phyloP scores from a whole-genome alignment of 2,888 invertebrate species.

The Coelinius sp. region DNA sequence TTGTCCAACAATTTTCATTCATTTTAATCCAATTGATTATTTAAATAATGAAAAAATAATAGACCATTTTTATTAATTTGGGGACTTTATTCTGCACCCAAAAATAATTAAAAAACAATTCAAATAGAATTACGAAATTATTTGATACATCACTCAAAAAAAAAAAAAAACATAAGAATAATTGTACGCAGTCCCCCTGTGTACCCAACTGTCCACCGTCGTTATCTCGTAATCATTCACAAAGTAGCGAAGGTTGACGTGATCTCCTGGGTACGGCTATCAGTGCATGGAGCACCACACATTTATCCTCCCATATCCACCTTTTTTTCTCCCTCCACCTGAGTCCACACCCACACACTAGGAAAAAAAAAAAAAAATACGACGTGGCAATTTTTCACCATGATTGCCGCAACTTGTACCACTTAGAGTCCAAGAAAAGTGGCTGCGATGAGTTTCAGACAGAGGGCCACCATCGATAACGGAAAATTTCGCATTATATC shows the following conservation, averaged over 20 bases:
- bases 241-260: slow-evolving; percentile 34
- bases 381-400: not conserved
- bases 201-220: slow-evolving; percentile 40
- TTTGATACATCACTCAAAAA: not conserved
- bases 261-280: slow-evolving; percentile 9
- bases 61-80: too few relatives aligned
- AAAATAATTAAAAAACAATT: too few relatives aligned
- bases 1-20: too few relatives aligned
- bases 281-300: slow-evolving; percentile 7
- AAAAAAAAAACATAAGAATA: not conserved
- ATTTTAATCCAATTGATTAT: too few relatives aligned
- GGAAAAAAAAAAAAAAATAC: not conserved
- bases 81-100: too few relatives aligned
- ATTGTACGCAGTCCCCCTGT: not conserved
- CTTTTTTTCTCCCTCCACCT: not conserved
- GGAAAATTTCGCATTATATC: not conserved
- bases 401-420: slow-evolving; percentile 5
- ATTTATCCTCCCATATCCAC: not conserved
- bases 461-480: not conserved
- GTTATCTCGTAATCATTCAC: slow-evolving; percentile 56
- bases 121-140: not conserved
- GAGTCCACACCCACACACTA: not conserved
- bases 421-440: slow-evolving; percentile 12
- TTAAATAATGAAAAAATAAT: too few relatives aligned
- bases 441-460: not conserved